Conservation (phyloP, 2,113 vertebrate genomes). For the Blennius ocellaris region DNA sequence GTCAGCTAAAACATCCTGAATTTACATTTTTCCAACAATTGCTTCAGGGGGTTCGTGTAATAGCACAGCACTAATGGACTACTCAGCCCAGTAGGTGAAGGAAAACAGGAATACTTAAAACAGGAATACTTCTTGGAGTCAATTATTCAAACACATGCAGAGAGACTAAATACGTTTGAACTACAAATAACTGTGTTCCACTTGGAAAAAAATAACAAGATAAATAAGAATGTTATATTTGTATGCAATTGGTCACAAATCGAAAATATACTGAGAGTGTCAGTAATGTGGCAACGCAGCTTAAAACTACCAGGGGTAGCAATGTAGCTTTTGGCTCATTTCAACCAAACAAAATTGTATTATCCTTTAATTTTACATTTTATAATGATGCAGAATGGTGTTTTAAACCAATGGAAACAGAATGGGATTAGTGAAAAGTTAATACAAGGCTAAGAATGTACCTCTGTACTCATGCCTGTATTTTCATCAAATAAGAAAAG, state of each 20-base stretch:
- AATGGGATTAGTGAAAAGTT: too few species aligned
- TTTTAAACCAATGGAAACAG: too few species aligned
- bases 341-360: not conserved
- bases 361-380: not conserved
- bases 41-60: slow-evolving; percentile 16
- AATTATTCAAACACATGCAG: slow-evolving; percentile 3
- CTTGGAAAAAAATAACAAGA: not conserved
- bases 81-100: slow-evolving; percentile 6
- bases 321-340: too few species aligned
- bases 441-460: too few species aligned
- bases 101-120: too few species aligned
- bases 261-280: not conserved
- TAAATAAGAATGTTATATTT: not conserved
- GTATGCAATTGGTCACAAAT: not conserved
- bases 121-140: not conserved
- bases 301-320: not conserved
- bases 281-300: not conserved
- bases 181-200: not conserved
- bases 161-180: not conserved
- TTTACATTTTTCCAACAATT: slow-evolving; percentile 42
- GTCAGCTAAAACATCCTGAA: slow-evolving; percentile 26
- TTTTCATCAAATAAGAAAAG: too few species aligned
- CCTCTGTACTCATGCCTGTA: too few species aligned
- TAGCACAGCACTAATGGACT: slow-evolving; percentile 39
- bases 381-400: too few species aligned